These are phyloP conservation scores for Calyptomena viridis DNA, from an alignment of 2,113 vertebrate genomes.

Conservation along the genomic window DNA sequence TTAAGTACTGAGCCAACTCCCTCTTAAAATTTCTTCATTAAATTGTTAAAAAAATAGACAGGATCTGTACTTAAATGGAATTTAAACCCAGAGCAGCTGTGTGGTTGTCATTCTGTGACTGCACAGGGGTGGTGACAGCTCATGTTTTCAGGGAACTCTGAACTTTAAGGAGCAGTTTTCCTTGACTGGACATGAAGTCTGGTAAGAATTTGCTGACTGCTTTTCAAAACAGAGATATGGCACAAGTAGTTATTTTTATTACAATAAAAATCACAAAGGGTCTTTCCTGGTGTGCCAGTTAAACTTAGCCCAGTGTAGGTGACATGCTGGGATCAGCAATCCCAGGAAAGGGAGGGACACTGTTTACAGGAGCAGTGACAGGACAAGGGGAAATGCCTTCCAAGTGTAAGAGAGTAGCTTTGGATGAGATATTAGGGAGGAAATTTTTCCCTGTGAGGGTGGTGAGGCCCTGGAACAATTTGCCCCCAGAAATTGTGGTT, in stretches of 20 bases:
- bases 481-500: not conserved
- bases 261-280: not conserved
- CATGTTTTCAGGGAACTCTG: not conserved
- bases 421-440: not conserved
- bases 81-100: not conserved
- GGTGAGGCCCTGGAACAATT: not conserved
- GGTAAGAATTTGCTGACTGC: not conserved
- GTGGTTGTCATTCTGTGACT: not conserved
- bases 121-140: not conserved
- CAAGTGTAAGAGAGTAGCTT: not conserved
- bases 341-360: constrained; percentile 68
- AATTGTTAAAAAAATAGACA: not conserved
- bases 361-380: not conserved
- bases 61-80: not conserved
- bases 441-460: not conserved
- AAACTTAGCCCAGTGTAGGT: constrained; percentile 68
- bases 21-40: not conserved
- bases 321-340: constrained; percentile 72
- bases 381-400: not conserved
- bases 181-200: not conserved
- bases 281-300: not conserved
- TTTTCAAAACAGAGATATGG: not conserved
- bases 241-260: not conserved
- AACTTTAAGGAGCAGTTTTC: not conserved
- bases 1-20: not conserved